Base-by-base conservation (phyloP, 2,113 vertebrate species). In the Willisornis vidua region DNA sequence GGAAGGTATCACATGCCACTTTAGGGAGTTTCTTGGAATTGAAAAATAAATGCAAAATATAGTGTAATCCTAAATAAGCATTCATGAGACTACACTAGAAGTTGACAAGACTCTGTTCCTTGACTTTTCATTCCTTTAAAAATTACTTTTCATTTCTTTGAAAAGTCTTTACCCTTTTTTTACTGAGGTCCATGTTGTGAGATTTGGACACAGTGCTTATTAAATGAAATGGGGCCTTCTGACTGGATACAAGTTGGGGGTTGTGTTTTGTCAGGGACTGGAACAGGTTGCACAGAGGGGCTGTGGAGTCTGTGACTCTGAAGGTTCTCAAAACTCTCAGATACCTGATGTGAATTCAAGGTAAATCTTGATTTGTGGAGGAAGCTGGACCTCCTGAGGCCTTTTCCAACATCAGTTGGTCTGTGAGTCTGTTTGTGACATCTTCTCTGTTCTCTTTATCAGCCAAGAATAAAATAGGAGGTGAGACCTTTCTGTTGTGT, bases 401-500 rank as follows among this genome's bases (percentile, higher is more conserved):
- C 35, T 31, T 19, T 88, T 79, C 58, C 26, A 48, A 19, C 14
- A 7, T 45, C 37, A 85, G 0, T 24, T 25, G 33, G 51, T 73
- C 25, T 43, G 10, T 49, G 6, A 82, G 15, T 66, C 59, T 75
- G 23, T 48, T 23, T 55, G 15, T 84, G 75, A 17, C 7, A 12
- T 58, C 41, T 63, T 67, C 12, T 75, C n/a, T 48, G 22, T 35
- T 85, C 20, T 68, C 7, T 75, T 63, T 68, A 75, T 62, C 24
- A 65, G 6, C 3, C 6, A 22, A 13, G 14, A 51, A 35, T 10
- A 78, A 24, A 59, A 26, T 3, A 85, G 70, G 25, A 59, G 2
- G 1, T 72, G 15, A 1, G 15, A 18, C 8, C 8, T 81, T 0
- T 0, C 74, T 14, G 26, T 43, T 57, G 20, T 67, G 9, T 87